A percentile compares a stretch with the other conserved stretches of the same genome.
Conservation (phyloP, 2,888 invertebrate species). For the Amblyjoppa fuscipennis region DNA sequence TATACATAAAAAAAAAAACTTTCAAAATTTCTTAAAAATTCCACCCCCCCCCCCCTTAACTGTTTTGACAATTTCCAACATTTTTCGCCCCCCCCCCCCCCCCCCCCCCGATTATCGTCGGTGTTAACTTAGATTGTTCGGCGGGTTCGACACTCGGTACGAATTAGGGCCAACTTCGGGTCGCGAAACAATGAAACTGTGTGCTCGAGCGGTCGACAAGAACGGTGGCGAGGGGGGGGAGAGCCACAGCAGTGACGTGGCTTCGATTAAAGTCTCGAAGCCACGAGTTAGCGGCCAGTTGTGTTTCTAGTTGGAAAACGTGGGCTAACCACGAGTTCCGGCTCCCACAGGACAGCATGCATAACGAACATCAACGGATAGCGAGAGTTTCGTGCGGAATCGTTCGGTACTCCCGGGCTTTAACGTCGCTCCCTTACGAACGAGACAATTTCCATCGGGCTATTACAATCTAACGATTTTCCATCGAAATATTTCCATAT, state of each 20-base stretch:
- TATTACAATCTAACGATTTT: neutral
- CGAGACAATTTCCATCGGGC: neutral
- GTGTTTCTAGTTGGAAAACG: conserved; percentile 21
- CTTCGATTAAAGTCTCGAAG: conserved; percentile 38
- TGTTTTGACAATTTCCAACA: too few species aligned
- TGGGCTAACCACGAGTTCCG: conserved; percentile 8
- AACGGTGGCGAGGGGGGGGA: neutral
- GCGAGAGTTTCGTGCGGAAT: neutral
- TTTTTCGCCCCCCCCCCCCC: too few species aligned
- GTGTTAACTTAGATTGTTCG: conserved; percentile 34
- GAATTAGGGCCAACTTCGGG: conserved; percentile 17
- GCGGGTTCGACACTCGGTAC: conserved; percentile 23
- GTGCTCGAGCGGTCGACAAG: neutral
- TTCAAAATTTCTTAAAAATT: too few species aligned
- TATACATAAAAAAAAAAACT: too few species aligned
- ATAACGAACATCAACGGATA: conserved; percentile 11
- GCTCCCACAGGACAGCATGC: conserved; percentile 22
- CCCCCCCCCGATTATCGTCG: too few species aligned
- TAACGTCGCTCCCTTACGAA: neutral
- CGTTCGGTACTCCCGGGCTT: neutral
- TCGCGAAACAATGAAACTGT: conserved; percentile 37
- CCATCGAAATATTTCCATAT: too few species aligned
- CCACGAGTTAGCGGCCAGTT: conserved; percentile 28
- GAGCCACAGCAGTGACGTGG: neutral
- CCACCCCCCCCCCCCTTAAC: too few species aligned